Base-by-base conservation (phyloP, 2,888 invertebrate species). In the Tanytarsus gracilentus region DNA sequence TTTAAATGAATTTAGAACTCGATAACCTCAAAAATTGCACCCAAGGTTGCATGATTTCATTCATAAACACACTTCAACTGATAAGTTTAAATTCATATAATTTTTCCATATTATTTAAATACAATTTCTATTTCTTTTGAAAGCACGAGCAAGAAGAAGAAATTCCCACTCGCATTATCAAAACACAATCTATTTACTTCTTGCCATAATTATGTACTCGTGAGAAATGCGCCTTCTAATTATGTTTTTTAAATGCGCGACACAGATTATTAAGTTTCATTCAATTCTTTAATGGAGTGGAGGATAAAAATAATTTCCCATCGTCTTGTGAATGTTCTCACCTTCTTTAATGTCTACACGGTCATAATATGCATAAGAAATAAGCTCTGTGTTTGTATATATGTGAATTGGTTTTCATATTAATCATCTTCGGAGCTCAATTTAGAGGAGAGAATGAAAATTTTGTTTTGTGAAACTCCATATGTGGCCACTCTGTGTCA, bases 381-480 rank as follows among this genome's bases (percentile, higher is more conserved):
- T 44, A 23, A 44, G 21, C 23, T 44, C 16, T 21, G 23, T 44
- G 6, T 44, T 18, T 44, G n/a, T 18, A 6, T 44, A 23, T 44
- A 18, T 44, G 44, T 44, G 18, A 9, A 40, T 14, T 9, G 51
- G 51, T 51, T 51, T 30, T 29, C 16, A 30, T 51, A 29, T 51
- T n/a, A n/a, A n/a, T n/a, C 18, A 14, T 26, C 50, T 50, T 14
- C 5, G 14, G 39, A 9, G 44, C 4, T 44, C 23, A n/a, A 9
- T 50, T 11, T 50, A n/a, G 27, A 50, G 25, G 50, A 50, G 9
- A 29, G 29, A 9, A 50, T 50, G 50, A 50, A 50, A n/a, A n/a
- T n/a, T n/a, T n/a, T n/a, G n/a, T n/a, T n/a, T n/a, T n/a, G n/a
- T n/a, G n/a, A n/a, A n/a, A n/a, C n/a, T n/a, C n/a, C n/a, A n/a